phyloP scores from a whole-genome alignment of 2,113 vertebrate species.

The Brachyhypopomus gauderio region DNA sequence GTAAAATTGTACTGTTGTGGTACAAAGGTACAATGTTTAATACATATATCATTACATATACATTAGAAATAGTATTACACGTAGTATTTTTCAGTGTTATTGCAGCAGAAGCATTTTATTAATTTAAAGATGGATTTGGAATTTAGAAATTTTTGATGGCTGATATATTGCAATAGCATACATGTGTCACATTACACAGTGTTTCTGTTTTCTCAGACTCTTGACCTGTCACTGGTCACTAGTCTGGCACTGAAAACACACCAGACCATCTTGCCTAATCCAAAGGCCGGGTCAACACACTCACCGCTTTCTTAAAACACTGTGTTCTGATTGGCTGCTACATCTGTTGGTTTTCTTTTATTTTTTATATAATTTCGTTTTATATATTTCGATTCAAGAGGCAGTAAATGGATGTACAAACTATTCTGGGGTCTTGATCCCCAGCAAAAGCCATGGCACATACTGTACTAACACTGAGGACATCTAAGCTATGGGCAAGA shows the following conservation, averaged over 20 bases:
- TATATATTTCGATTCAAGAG: conserved; percentile 32
- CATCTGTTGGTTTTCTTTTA: no score
- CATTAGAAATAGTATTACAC: no score
- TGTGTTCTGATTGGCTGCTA: background rate
- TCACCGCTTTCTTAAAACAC: background rate
- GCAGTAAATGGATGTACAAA: conserved; percentile 64
- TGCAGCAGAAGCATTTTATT: no score
- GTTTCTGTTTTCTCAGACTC: background rate
- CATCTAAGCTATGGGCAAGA: background rate
- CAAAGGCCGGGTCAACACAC: background rate
- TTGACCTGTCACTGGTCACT: background rate
- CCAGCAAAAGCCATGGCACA: conserved; percentile 78
- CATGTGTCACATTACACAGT: background rate
- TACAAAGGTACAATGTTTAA: no score
- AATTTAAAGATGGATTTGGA: no score
- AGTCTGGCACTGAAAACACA: background rate
- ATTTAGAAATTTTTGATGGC: no score
- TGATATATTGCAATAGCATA: no score
- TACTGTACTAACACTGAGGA: conserved; percentile 51
- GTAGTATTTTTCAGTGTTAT: no score
- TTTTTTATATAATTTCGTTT: background rate
- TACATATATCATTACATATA: no score
- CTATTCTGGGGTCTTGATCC: conserved; percentile 74
- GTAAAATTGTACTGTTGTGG: no score
- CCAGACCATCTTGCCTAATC: background rate